Percentiles rank a stretch among this genome's conserved stretches.
Evolutionary conservation across 2,113 vertebrate genomes (phyloP).

Genomic region (Otocyon megalotis): DNA sequence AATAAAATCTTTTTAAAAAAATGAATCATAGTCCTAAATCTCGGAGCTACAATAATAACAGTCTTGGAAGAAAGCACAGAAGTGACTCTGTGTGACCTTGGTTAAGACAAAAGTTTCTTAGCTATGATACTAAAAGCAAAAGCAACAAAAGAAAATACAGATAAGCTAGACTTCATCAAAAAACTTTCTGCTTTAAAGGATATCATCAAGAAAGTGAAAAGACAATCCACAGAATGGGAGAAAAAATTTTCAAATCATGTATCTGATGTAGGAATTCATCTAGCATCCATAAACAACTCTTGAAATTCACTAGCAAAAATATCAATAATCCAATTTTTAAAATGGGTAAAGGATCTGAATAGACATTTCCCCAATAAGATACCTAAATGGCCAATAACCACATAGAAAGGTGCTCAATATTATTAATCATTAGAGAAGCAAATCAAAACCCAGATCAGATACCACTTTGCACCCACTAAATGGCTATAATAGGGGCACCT

Average conservation of each 20-base stretch:
- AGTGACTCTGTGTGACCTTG: not conserved
- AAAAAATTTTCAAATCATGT: conserved; percentile 13
- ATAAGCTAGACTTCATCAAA: not conserved
- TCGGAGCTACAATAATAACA: not conserved
- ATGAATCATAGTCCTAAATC: not conserved
- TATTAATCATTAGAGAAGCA: conserved; percentile 22
- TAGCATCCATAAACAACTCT: not conserved
- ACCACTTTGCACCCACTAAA: not conserved
- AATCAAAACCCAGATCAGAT: not conserved
- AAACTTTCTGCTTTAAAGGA: not conserved
- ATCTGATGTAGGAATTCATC: not conserved
- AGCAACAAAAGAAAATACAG: not conserved
- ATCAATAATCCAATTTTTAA: not conserved
- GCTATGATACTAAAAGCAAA: not conserved
- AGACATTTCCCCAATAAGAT: not conserved
- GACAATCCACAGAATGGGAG: not conserved
- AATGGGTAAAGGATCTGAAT: not conserved
- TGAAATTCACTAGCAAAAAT: not conserved
- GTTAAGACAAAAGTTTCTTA: not conserved
- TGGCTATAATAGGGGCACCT: no score
- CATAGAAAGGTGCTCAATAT: not conserved
- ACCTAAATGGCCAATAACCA: not conserved
- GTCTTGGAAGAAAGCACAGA: not conserved
- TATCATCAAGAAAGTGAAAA: not conserved
- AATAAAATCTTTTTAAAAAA: not conserved